phyloP scores from a whole-genome alignment of 2,797 vertebrate genomes.

The Mus minutoides region DNA sequence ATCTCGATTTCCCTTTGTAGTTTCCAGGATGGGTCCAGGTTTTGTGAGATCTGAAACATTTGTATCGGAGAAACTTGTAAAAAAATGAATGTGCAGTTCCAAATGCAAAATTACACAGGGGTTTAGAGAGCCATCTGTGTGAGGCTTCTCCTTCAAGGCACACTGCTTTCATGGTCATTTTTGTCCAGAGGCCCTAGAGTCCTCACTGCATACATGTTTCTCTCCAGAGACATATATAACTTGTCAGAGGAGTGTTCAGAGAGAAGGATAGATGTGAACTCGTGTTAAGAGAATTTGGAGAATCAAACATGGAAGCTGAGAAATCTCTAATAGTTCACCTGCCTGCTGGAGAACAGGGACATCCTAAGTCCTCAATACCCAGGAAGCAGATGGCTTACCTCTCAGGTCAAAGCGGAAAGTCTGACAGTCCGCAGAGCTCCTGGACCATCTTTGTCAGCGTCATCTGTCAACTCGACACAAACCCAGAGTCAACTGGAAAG shows the following conservation, averaged over 20 bases:
- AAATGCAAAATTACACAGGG: not conserved
- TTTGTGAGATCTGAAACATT: not conserved
- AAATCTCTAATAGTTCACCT: too few species aligned
- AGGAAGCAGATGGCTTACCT: not conserved
- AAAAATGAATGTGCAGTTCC: not conserved
- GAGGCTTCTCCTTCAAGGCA: not conserved
- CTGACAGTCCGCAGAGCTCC: not conserved
- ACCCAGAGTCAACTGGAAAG: not conserved
- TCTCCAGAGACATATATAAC: not conserved
- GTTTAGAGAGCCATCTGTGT: not conserved
- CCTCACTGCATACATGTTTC: not conserved
- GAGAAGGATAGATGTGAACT: not conserved
- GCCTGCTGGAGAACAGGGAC: not conserved
- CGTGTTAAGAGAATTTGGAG: not conserved
- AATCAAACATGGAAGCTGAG: not conserved
- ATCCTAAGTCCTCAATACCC: not conserved
- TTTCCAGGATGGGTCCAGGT: not conserved
- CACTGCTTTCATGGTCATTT: not conserved
- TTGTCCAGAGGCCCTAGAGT: not conserved
- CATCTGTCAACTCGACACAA: not conserved
- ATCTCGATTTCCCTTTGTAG: not conserved
- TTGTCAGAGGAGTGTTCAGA: not conserved
- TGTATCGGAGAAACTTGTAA: too few species aligned
- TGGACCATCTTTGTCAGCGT: not conserved
- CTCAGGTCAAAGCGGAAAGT: not conserved